Evolutionary conservation across 2,888 invertebrate species (phyloP).

Genomic region (Thyatira batis): DNA sequence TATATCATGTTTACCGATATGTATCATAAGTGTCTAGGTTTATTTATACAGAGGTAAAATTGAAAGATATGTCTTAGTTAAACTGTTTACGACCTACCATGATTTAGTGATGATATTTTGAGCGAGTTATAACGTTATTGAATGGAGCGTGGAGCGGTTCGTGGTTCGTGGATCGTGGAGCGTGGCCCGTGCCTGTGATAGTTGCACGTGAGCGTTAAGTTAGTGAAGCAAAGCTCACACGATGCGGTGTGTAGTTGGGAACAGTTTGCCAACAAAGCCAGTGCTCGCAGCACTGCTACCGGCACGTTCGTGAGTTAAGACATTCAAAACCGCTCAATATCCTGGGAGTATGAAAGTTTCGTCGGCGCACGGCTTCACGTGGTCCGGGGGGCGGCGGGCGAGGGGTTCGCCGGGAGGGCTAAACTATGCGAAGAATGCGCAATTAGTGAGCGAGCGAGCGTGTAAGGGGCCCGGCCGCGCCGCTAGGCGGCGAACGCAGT

Average conservation of each 20-base stretch:
- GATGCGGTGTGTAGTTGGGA: slow-evolving; percentile 60
- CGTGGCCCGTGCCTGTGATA: slow-evolving; percentile 13
- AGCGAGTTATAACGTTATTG: slow-evolving; percentile 4
- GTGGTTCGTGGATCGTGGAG: slow-evolving; percentile 18
- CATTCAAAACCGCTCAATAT: slow-evolving; percentile 83
- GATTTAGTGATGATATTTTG: neutral
- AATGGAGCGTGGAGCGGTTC: slow-evolving; percentile 8
- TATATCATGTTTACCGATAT: too few species aligned
- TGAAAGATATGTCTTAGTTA: too few species aligned
- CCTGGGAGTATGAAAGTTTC: slow-evolving; percentile 81
- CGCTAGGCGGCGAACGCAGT: slow-evolving; percentile 82
- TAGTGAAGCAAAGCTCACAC: slow-evolving; percentile 42
- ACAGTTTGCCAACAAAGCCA: slow-evolving; percentile 73
- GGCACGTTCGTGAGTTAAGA: slow-evolving; percentile 81
- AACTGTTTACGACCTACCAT: neutral
- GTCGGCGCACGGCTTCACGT: slow-evolving; percentile 81
- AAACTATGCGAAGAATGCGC: slow-evolving; percentile 98
- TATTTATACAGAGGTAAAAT: too few species aligned
- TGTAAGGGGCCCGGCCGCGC: slow-evolving; percentile 84
- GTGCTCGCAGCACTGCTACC: slow-evolving; percentile 55
- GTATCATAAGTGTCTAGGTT: too few species aligned
- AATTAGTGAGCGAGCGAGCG: slow-evolving; percentile 94
- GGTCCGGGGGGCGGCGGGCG: slow-evolving; percentile 78
- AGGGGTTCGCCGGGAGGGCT: slow-evolving; percentile 86
- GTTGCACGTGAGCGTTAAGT: slow-evolving; percentile 35